Evolutionary conservation across 2,888 invertebrate species (phyloP).

Genomic region (Galerucella calmariensis): DNA sequence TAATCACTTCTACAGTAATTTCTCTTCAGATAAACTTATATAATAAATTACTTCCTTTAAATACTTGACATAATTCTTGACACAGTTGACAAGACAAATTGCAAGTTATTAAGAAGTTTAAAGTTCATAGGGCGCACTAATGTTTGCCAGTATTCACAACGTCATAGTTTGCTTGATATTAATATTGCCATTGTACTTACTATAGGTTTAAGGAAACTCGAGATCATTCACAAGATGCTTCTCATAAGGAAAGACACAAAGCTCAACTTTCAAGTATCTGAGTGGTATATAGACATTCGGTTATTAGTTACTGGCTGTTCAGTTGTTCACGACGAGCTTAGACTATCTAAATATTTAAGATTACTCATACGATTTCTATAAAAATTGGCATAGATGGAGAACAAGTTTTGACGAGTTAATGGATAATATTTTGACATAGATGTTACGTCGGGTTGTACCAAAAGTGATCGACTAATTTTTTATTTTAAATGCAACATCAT

Average conservation of each 20-base stretch:
- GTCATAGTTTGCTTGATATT: constrained; percentile 18
- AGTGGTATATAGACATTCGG: not conserved
- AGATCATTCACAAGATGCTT: constrained; percentile 4
- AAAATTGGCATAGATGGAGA: no score
- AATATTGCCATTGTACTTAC: constrained; percentile 15
- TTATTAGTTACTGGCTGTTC: not conserved
- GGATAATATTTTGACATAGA: no score
- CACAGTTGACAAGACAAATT: not conserved
- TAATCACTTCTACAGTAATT: not conserved
- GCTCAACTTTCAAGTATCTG: not conserved
- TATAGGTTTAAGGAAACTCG: not conserved
- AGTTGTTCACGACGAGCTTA: no score
- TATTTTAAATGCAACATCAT: no score
- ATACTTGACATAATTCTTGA: constrained; percentile 2
- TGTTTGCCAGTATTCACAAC: not conserved
- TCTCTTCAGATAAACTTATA: not conserved
- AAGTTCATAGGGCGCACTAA: constrained; percentile 11
- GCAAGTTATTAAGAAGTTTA: not conserved
- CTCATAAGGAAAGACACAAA: not conserved
- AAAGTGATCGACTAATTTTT: no score
- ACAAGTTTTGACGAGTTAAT: no score
- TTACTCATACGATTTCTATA: no score
- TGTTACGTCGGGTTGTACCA: no score
- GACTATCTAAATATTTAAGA: no score
- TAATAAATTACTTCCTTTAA: not conserved